phyloP scores from a whole-genome alignment of 2,888 invertebrate genomes.

The Arctia plantaginis region DNA sequence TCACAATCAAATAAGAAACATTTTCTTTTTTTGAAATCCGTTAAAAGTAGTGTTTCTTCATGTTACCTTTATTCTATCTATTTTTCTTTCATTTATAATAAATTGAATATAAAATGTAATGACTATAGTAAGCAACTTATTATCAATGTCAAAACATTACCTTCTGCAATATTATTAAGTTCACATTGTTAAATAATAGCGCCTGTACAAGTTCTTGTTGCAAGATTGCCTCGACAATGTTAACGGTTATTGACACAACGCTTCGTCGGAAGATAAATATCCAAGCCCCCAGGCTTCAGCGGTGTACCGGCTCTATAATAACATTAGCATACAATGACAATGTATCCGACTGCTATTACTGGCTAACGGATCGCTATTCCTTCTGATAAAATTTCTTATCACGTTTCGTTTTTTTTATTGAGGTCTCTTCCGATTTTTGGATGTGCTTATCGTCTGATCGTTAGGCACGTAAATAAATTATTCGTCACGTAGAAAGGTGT shows the following conservation, averaged over 20 bases:
- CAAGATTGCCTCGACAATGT: slow-evolving; percentile 13
- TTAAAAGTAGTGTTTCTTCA: no score
- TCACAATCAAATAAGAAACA: no score
- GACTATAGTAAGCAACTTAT: no score
- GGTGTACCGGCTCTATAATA: slow-evolving; percentile 33
- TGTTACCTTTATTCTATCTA: no score
- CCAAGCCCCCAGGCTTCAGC: slow-evolving; percentile 8
- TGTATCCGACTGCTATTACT: slow-evolving; percentile 40
- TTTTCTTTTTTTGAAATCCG: no score
- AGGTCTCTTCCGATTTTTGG: slow-evolving; percentile 19
- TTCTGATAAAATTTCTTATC: slow-evolving; percentile 30
- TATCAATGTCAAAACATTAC: not conserved
- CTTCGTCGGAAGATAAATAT: slow-evolving; percentile 36
- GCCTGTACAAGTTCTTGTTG: not conserved
- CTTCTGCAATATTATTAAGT: not conserved
- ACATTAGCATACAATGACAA: slow-evolving; percentile 61
- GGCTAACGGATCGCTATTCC: slow-evolving; percentile 40
- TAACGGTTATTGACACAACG: slow-evolving; percentile 41
- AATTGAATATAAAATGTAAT: no score
- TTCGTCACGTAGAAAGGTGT: not conserved
- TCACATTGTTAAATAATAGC: slow-evolving; percentile 13
- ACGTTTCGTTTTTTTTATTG: slow-evolving; percentile 27
- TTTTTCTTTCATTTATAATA: no score
- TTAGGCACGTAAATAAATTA: not conserved
- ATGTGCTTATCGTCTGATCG: not conserved